Conservation (phyloP, 2,113 vertebrate genomes). For the Elephantulus edwardii region DNA sequence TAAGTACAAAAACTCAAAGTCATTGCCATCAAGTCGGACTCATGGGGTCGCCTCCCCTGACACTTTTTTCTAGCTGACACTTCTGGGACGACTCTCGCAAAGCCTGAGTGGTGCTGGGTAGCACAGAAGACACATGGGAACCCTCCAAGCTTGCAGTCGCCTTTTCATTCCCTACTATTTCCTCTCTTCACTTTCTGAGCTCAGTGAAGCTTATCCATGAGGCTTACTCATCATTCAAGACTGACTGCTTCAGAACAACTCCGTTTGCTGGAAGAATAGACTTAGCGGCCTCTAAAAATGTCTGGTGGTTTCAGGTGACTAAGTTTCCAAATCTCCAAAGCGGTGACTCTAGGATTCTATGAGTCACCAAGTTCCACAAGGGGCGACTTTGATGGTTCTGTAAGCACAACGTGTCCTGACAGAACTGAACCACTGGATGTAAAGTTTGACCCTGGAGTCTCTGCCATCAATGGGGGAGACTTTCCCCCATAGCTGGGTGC, state of each 20-base stretch:
- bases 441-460: slow-evolving; percentile 57
- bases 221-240: not conserved
- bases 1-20: no score
- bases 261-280: not conserved
- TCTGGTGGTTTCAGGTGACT: not conserved
- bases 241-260: not conserved
- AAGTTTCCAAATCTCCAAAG: not conserved
- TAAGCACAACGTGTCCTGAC: not conserved
- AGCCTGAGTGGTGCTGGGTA: accelerated
- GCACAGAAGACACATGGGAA: accelerated
- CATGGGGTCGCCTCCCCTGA: not conserved
- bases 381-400: not conserved
- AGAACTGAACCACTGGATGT: no score
- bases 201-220: not conserved
- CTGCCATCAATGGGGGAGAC: slow-evolving; percentile 66
- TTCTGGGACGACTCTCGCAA: not conserved
- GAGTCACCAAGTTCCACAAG: not conserved
- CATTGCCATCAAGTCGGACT: no score
- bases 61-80: slow-evolving; percentile 10
- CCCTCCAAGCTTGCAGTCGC: not conserved
- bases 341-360: not conserved
- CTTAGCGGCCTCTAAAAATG: not conserved
- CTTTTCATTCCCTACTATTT: not conserved
- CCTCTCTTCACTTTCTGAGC: not conserved
- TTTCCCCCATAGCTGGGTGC: slow-evolving; percentile 28